Evolutionary conservation across 2,113 vertebrate genomes (phyloP).

Genomic region (Sphyrna mokarran): DNA sequence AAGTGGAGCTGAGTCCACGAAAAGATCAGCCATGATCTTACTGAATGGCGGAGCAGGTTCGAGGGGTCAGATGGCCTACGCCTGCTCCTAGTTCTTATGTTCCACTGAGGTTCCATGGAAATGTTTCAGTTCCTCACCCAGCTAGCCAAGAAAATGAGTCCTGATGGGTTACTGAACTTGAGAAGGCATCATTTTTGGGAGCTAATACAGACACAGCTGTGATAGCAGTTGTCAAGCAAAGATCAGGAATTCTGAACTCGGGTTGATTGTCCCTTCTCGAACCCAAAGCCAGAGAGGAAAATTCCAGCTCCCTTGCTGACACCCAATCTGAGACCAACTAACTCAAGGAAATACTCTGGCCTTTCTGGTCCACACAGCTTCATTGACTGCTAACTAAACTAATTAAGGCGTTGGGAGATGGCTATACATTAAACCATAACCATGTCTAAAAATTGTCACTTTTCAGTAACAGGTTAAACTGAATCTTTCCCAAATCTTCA

Average conservation of each 20-base stretch:
- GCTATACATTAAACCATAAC: neutral
- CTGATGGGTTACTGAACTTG: neutral
- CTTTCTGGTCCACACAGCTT: neutral
- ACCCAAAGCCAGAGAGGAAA: neutral
- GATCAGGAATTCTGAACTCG: neutral
- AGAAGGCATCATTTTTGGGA: neutral
- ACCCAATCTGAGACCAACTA: neutral
- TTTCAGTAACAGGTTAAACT: neutral
- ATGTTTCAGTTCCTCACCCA: neutral
- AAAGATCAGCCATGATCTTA: too few species aligned
- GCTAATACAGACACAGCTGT: neutral
- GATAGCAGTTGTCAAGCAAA: neutral
- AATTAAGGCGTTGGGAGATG: neutral
- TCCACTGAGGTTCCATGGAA: neutral
- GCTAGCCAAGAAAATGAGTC: neutral
- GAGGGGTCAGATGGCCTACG: too few species aligned
- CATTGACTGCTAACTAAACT: neutral
- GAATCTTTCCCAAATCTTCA: neutral
- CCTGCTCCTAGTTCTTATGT: too few species aligned
- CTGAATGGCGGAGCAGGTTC: too few species aligned
- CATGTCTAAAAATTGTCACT: neutral
- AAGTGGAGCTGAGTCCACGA: too few species aligned
- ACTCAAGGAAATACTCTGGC: neutral
- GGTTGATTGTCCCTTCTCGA: neutral
- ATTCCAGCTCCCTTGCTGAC: neutral